Evolutionary conservation across 1,140 invertebrate genomes (phyloP).

Genomic region (Zaprionus kolodkinae): DNA sequence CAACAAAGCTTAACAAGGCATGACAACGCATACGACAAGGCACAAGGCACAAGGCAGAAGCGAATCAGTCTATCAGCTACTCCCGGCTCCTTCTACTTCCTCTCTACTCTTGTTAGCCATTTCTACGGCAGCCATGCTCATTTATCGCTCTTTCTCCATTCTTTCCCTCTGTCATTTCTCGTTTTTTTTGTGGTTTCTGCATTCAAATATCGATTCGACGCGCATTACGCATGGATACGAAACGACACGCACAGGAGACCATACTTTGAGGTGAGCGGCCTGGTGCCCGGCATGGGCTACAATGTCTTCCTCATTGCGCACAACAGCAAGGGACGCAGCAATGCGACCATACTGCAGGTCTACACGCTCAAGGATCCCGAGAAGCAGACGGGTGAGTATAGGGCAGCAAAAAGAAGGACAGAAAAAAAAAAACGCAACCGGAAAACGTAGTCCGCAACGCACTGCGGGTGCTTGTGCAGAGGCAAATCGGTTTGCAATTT

Average conservation of each 20-base stretch:
- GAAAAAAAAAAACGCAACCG: background rate
- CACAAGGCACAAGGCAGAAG: background rate
- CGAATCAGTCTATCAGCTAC: background rate
- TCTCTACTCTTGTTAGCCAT: background rate
- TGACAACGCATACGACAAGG: conserved; percentile 47
- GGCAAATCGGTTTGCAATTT: conserved; percentile 63
- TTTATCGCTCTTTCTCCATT: conserved; percentile 52
- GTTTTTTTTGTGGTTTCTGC: conserved; percentile 46
- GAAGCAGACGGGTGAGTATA: conserved; percentile 89
- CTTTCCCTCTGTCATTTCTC: conserved; percentile 17
- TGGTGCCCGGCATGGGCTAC: conserved; percentile 89
- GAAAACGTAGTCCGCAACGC: conserved; percentile 12
- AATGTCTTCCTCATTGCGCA: conserved; percentile 89
- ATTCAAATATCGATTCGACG: conserved; percentile 75
- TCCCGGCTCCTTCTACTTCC: conserved; percentile 4
- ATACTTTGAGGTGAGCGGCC: conserved; percentile 87
- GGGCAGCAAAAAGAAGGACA: background rate
- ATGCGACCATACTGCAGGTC: conserved; percentile 87
- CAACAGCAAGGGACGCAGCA: conserved; percentile 90
- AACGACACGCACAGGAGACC: conserved; percentile 83
- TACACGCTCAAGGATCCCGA: conserved; percentile 91
- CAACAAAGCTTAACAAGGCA: conserved; percentile 68
- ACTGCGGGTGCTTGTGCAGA: conserved; percentile 34
- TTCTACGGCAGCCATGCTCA: conserved; percentile 36
- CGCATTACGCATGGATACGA: conserved; percentile 32